These are phyloP conservation scores for Phymorhynchus buccinoides DNA, from an alignment of 1,140 invertebrate genomes.

Conservation along the genomic window DNA sequence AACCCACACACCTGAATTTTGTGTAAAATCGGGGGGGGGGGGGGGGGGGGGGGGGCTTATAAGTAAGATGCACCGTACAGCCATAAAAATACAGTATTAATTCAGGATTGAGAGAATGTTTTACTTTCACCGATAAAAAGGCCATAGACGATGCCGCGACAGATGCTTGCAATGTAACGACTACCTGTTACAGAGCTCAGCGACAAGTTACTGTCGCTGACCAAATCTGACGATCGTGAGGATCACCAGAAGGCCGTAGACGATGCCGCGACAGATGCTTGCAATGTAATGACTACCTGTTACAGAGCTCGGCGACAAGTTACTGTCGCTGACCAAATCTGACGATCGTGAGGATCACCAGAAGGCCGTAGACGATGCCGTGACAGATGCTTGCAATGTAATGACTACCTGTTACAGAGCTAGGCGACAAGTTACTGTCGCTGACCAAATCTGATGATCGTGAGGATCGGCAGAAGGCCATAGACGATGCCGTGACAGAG, in stretches of 20 bases:
- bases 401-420: conserved; percentile 46
- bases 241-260: conserved; percentile 50
- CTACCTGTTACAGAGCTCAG: conserved; percentile 63
- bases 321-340: conserved; percentile 50
- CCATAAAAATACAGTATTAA: no score
- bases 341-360: conserved; percentile 54
- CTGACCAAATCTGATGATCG: conserved; percentile 51
- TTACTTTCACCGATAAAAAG: conserved; percentile 49
- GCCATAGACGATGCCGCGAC: conserved; percentile 55
- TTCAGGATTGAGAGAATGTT: no score
- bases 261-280: conserved; percentile 55
- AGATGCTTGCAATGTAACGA: no score
- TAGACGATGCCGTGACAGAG: conserved; percentile 57
- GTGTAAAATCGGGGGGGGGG: no score
- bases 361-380: conserved; percentile 52
- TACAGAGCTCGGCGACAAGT: conserved; percentile 57
- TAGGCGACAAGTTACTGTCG: conserved; percentile 55
- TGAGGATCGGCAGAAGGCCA: conserved; percentile 49
- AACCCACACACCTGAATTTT: no score
- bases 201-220: conserved; percentile 49
- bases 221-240: conserved; percentile 49
- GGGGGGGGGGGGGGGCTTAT: no score
- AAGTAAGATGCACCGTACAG: no score
- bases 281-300: no score
- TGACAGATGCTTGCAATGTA: conserved; percentile 57